Conservation (phyloP, 2,888 invertebrate species). For the Ceraclea dissimilis region DNA sequence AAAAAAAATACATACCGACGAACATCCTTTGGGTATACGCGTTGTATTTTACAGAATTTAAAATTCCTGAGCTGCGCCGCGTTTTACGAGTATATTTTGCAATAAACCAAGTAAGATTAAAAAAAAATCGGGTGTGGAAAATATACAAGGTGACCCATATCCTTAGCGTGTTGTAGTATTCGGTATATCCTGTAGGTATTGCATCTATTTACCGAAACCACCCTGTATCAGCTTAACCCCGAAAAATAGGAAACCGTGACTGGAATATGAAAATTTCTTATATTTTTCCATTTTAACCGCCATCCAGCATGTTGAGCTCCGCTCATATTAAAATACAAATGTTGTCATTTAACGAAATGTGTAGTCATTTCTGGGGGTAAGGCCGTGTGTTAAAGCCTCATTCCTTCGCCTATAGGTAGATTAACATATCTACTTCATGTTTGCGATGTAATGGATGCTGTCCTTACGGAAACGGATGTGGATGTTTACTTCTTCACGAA, state of each 20-base stretch:
- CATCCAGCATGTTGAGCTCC: slow-evolving; percentile 12
- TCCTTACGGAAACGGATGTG: too few species aligned
- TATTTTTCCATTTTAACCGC: slow-evolving; percentile 19
- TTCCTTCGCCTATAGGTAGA: neutral
- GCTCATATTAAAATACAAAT: slow-evolving; percentile 26
- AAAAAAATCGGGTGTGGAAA: neutral
- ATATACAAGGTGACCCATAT: slow-evolving; percentile 21
- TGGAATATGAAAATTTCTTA: slow-evolving; percentile 18
- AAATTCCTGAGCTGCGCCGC: too few species aligned
- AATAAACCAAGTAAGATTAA: neutral
- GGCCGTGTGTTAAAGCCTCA: slow-evolving; percentile 12
- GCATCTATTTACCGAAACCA: slow-evolving; percentile 1
- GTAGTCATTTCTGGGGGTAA: slow-evolving; percentile 18
- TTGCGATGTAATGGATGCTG: too few species aligned
- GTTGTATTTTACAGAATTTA: neutral
- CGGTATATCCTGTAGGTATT: slow-evolving; percentile 20
- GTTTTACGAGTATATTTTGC: neutral
- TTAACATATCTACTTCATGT: too few species aligned
- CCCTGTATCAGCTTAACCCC: slow-evolving; percentile 14
- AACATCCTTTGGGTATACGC: too few species aligned
- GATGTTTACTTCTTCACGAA: too few species aligned
- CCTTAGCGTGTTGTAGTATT: slow-evolving; percentile 17
- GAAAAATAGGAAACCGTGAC: slow-evolving; percentile 21
- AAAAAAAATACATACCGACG: too few species aligned
- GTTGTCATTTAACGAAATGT: slow-evolving; percentile 25